phyloP scores from a whole-genome alignment of 2,888 invertebrate genomes.

The Galeruca laticollis region DNA sequence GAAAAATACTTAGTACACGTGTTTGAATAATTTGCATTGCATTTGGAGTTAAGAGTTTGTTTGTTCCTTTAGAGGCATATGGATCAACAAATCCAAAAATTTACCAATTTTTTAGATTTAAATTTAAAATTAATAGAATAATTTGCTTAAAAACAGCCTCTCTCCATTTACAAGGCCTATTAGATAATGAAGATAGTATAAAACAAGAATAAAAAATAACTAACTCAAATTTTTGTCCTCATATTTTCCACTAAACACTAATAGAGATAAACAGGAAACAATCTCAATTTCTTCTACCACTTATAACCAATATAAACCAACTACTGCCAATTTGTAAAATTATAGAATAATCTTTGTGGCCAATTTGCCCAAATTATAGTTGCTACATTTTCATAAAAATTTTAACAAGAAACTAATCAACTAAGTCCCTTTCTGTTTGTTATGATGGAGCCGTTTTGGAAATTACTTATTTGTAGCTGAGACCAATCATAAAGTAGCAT shows the following conservation, averaged over 20 bases:
- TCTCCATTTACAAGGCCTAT: too few species aligned
- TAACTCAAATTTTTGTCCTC: neutral
- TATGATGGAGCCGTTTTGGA: neutral
- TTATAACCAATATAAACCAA: neutral
- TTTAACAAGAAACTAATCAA: neutral
- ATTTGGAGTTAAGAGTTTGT: too few species aligned
- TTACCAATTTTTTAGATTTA: too few species aligned
- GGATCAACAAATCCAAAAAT: too few species aligned
- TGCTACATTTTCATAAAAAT: slow-evolving; percentile 10
- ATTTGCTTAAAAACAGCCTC: too few species aligned
- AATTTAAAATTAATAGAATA: too few species aligned
- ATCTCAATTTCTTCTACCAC: neutral
- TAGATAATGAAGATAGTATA: too few species aligned
- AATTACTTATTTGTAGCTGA: neutral
- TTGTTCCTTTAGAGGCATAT: too few species aligned
- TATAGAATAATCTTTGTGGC: neutral
- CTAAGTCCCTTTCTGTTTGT: neutral
- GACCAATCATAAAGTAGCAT: neutral
- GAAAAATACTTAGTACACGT: too few species aligned
- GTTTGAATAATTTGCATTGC: too few species aligned
- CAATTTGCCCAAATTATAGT: slow-evolving; percentile 15
- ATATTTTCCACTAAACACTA: neutral
- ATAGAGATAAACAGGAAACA: neutral
- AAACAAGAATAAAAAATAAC: neutral
- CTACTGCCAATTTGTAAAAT: slow-evolving; percentile 8